Conservation (phyloP, 2,888 invertebrate genomes). For the Drosophila nigricruria region DNA sequence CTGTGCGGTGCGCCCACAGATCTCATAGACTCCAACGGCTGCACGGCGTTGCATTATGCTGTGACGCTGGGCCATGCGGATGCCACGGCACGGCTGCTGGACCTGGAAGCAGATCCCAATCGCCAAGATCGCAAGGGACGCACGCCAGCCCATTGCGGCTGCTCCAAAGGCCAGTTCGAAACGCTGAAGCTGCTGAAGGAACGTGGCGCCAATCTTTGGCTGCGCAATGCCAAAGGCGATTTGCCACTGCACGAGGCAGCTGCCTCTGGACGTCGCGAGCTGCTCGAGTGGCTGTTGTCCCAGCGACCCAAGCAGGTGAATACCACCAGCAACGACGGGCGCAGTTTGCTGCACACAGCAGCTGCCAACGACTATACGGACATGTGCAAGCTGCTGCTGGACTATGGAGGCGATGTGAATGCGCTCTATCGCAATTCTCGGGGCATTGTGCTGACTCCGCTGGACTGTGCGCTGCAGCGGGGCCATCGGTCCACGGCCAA, state of each 20-base stretch:
- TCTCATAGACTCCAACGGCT: conserved; percentile 96
- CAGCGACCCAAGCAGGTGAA: conserved; percentile 93
- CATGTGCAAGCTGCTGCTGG: conserved; percentile 94
- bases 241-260: conserved; percentile 98
- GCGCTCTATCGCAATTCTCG: conserved; percentile 93
- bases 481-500: conserved; percentile 96
- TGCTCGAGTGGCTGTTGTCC: conserved; percentile 94
- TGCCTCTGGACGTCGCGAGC: conserved; percentile 94
- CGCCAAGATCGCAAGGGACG: conserved; percentile 96
- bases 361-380: conserved; percentile 97
- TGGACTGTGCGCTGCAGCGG: conserved; percentile 95
- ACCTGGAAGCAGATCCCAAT: conserved; percentile 95
- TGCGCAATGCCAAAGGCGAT: conserved; percentile 96
- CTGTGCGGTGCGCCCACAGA: conserved; percentile 96
- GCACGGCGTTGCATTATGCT: conserved; percentile 98
- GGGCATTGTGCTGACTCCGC: conserved; percentile 94
- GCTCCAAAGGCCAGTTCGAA: conserved; percentile 97
- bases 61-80: conserved; percentile 98
- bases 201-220: conserved; percentile 95
- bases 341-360: conserved; percentile 96
- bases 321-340: conserved; percentile 96
- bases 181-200: conserved; percentile 91
- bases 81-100: conserved; percentile 94
- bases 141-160: conserved; percentile 97
- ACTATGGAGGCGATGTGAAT: conserved; percentile 94